Conservation (phyloP, 1,140 invertebrate genomes). For the Antheraea pernyi region DNA sequence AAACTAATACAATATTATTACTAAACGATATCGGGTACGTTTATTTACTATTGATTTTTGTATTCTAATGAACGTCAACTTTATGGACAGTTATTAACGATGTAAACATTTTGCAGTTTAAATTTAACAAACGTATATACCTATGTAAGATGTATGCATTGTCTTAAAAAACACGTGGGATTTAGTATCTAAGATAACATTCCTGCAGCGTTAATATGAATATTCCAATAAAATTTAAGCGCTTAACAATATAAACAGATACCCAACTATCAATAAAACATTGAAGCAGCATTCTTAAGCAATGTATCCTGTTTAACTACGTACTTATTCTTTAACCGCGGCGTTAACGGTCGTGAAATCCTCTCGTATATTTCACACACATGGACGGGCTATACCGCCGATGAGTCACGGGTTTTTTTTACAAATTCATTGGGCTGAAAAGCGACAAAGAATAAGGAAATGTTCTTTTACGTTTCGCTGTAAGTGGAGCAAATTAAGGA, state of each 20-base stretch:
- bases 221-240: neutral
- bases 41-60: too few species aligned
- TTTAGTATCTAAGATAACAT: too few species aligned
- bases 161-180: too few species aligned
- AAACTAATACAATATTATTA: too few species aligned
- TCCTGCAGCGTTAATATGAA: too few species aligned
- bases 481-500: constrained; percentile 68
- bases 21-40: too few species aligned
- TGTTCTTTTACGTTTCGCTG: constrained; percentile 50
- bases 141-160: too few species aligned
- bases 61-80: too few species aligned
- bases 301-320: neutral
- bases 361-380: constrained; percentile 5
- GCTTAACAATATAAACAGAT: neutral
- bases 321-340: neutral
- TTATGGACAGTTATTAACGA: too few species aligned
- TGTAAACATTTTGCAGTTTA: too few species aligned
- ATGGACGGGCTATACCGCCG: neutral
- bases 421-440: constrained; percentile 50
- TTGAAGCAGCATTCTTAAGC: neutral
- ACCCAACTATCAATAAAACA: neutral
- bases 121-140: too few species aligned
- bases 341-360: neutral
- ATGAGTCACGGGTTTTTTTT: constrained; percentile 21
- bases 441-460: constrained; percentile 55